Percentiles rank a stretch among this genome's conserved stretches.
These are phyloP conservation scores for Belonocnema kinseyi DNA, from an alignment of 1,140 invertebrate species.

Conservation along the genomic window DNA sequence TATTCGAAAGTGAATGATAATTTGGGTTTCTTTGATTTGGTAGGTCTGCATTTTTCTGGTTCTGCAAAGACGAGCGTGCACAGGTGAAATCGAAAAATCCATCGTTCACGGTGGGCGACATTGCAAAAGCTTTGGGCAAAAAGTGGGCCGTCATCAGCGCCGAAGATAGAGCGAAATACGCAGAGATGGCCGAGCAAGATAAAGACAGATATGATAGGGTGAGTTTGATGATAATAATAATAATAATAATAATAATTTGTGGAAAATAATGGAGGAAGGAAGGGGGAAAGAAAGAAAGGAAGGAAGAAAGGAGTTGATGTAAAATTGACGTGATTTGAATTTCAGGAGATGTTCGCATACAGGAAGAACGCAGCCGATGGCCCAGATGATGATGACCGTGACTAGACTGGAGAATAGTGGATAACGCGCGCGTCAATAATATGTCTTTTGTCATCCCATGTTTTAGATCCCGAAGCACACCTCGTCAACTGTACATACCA, in stretches of 20 bases:
- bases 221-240: conserved; percentile 63
- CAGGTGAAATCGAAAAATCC: conserved; percentile 95
- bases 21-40: conserved; percentile 32
- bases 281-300: no score
- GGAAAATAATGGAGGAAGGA: no score
- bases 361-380: conserved; percentile 82
- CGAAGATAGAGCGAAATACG: conserved; percentile 91
- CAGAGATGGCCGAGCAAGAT: conserved; percentile 94
- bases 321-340: conserved; percentile 24
- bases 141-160: conserved; percentile 93
- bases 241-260: no score
- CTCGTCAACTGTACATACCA: conserved; percentile 77
- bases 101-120: conserved; percentile 96
- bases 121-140: conserved; percentile 97
- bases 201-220: conserved; percentile 96
- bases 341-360: conserved; percentile 82
- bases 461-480: conserved; percentile 75
- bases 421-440: conserved; percentile 68
- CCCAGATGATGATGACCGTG: conserved; percentile 72
- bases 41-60: conserved; percentile 99
- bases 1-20: not conserved
- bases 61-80: conserved; percentile 97
- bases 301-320: no score
- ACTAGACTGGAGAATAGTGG: conserved; percentile 64
- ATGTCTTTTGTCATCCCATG: conserved; percentile 74